Percentiles rank a stretch among this genome's conserved stretches.
phyloP scores from a whole-genome alignment of 2,888 invertebrate genomes.

The Allolobophora icterica region DNA sequence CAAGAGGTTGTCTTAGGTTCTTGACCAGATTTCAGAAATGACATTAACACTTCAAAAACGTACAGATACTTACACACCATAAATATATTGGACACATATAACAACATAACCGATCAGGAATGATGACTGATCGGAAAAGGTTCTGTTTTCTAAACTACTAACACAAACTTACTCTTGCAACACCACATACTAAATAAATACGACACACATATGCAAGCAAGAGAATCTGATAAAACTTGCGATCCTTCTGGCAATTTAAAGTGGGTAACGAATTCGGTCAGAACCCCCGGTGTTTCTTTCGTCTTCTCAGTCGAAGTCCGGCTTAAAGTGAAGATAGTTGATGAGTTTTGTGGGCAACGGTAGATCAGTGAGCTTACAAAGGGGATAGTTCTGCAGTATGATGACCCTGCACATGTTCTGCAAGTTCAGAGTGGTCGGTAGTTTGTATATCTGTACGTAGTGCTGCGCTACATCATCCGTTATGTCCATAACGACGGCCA shows the following conservation, averaged over 20 bases:
- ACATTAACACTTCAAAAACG: too few species aligned
- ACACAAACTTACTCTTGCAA: not conserved
- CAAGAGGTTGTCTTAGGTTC: not conserved
- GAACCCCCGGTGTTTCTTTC: not conserved
- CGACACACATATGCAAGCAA: not conserved
- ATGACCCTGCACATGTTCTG: slow-evolving; percentile 61
- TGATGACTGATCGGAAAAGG: not conserved
- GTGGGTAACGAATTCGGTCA: not conserved
- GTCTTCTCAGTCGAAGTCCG: slow-evolving; percentile 52
- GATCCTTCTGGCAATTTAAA: not conserved
- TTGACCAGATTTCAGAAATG: not conserved
- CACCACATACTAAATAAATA: slow-evolving; percentile 4
- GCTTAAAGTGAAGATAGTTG: slow-evolving; percentile 61
- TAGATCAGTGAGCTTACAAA: slow-evolving; percentile 56
- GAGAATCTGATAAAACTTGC: not conserved
- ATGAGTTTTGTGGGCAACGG: slow-evolving; percentile 61
- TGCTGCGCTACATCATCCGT: slow-evolving; percentile 48
- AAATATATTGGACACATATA: not conserved
- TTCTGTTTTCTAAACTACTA: not conserved
- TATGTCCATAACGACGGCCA: slow-evolving; percentile 58
- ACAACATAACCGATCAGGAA: not conserved
- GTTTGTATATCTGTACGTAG: slow-evolving; percentile 62
- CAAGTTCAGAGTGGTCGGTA: slow-evolving; percentile 58
- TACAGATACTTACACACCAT: not conserved
- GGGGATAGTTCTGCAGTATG: slow-evolving; percentile 58